Evolutionary conservation across 2,113 vertebrate genomes (phyloP), one percentile per base, ranked within the genome.

Genomic region (Chloropsis hardwickii): DNA sequence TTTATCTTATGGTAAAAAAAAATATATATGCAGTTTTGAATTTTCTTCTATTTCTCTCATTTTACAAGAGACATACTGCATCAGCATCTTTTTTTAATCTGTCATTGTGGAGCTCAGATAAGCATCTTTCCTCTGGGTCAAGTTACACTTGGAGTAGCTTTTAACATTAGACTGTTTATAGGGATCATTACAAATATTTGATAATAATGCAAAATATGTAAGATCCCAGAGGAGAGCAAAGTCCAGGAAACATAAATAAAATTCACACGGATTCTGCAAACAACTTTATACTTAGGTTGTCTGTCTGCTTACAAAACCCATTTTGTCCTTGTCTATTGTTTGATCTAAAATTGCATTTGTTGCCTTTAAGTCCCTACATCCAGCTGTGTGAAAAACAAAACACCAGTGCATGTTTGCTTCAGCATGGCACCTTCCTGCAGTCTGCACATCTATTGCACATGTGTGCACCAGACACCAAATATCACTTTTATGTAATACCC

Each of bases 161-260:
- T 97, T 96, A 94, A 74, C 90, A 88, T 97, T 78, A 92, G 95
- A 29, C 94, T 81, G 96, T 96, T 97, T 97, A 58, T 88, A 94
- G 71, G 95, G 96, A 92, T 97, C 93, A 53, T 91, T 91, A 95
- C 97, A 97, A 98, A 97, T 97, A 97, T 96, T 97, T 96, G 96
- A 96, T 98, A 98, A 96, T 96, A 86, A 96, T 69, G 93, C 88
- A 95, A 97, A 98, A 97, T 96, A 97, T 96, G 97, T 87, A 81
- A 45, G 73, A 87, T 88, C 88, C 85, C 66, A 74, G 65, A 90
- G 91, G 96, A 90, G 87, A 71, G 74, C 69, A 62, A 81, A 92
- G 90, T 20, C 50, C 57, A 24, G 48, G 60, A 77, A 67, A 37
- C 6, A 3, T 37, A 48, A 48, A 60, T 69, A 88, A 85, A 86